Conservation (phyloP, 2,888 invertebrate species). For the Epinotia ramella region DNA sequence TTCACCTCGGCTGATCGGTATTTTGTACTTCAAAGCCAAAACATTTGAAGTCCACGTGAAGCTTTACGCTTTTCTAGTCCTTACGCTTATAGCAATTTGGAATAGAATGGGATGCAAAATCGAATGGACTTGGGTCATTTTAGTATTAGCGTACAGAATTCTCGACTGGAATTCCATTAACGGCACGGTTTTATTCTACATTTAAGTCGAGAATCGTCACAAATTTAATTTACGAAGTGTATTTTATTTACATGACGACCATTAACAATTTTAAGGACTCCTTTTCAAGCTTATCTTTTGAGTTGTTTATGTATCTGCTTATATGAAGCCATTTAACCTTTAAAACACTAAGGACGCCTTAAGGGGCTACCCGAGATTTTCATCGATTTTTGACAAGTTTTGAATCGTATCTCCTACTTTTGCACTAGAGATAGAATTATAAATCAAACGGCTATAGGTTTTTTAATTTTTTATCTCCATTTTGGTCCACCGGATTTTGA, state of each 20-base stretch:
- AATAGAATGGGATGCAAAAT: background rate
- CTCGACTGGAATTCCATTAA: conserved; percentile 30
- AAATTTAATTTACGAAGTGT: conserved; percentile 21
- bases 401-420: too few species aligned
- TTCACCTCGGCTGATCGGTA: conserved; percentile 53
- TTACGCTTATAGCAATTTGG: background rate
- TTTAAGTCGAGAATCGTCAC: conserved; percentile 15
- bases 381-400: too few species aligned
- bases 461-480: too few species aligned
- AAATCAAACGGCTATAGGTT: too few species aligned
- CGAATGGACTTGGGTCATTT: background rate
- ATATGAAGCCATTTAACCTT: background rate
- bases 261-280: conserved; percentile 27
- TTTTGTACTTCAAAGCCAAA: background rate
- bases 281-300: conserved; percentile 25
- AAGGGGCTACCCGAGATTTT: too few species aligned
- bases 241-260: conserved; percentile 30
- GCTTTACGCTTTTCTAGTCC: background rate
- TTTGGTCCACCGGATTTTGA: too few species aligned
- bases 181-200: conserved; percentile 16
- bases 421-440: too few species aligned
- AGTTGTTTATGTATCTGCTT: conserved; percentile 2
- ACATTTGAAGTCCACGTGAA: background rate
- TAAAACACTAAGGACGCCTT: background rate
- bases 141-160: background rate